Base-by-base conservation (phyloP, 2,797 vertebrate genomes). In the Hyperoplus immaculatus region DNA sequence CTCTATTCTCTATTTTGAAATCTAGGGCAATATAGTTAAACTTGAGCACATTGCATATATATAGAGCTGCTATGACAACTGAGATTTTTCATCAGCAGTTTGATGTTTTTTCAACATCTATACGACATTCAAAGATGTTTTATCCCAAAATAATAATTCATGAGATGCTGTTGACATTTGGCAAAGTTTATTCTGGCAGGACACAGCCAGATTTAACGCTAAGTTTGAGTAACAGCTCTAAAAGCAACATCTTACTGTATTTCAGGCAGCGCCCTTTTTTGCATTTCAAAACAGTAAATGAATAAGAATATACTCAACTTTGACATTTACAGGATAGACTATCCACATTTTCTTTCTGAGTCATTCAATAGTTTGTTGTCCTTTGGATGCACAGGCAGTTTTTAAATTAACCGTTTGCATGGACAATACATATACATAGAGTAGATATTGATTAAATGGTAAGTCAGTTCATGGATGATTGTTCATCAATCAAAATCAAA, bases 401-500 rank as follows among this genome's bases (percentile, higher is more conserved):
- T 29, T 66, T 38, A 50, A 60, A 75, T 77, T 3, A 59, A 74
- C 42, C 50, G 43, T 82, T 81, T 47, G 47, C 41, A 43, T 69
- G 50, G 54, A 64, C 70, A 63, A 77, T 16, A 64, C 49, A 82
- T 16, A 64, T n/a, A 64, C 38, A 72, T 14, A 58, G 9, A 51
- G 69, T 7, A 63, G 49, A 76, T 79, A 73, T 43, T 81, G 75
- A 89, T 84, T 84, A 74, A 84, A 83, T 29, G 47, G 53, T 46
- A 29, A 75, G 79, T 78, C 78, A 70, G 55, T 76, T 77, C 8
- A 43, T 56, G 53, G 42, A 47, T 70, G 57, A 82, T 56, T 72
- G 62, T 65, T 82, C 87, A 92, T 93, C 83, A 87, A 86, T 92
- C 89, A 87, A 78, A 78, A 89, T 90, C 87, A 89, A 85, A 91